Evolutionary conservation across 2,888 invertebrate genomes (phyloP).

Genomic region (Petrophora chlorosata): DNA sequence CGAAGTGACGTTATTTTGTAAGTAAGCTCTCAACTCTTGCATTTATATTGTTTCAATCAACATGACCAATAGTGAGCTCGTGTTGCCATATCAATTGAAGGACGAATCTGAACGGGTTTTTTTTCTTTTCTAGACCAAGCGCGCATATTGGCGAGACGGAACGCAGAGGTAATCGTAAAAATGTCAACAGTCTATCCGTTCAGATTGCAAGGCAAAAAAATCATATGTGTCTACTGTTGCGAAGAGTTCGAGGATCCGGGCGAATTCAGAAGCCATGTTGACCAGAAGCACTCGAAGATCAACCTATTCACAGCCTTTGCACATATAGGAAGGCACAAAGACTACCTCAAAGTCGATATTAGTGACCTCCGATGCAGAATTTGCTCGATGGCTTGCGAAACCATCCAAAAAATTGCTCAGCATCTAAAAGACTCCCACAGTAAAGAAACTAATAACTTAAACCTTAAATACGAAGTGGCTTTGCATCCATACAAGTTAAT

Average conservation of each 20-base stretch:
- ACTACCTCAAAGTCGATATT: slow-evolving; percentile 69
- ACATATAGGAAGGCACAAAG: slow-evolving; percentile 57
- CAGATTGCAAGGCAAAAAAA: slow-evolving; percentile 59
- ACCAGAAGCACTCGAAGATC: slow-evolving; percentile 54
- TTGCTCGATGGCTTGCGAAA: slow-evolving; percentile 51
- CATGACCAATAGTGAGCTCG: too few relatives aligned
- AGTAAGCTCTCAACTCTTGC: neutral
- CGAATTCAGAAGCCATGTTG: slow-evolving; percentile 60
- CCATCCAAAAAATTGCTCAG: slow-evolving; percentile 52
- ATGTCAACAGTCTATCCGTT: slow-evolving; percentile 73
- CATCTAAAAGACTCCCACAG: slow-evolving; percentile 59
- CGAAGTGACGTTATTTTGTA: too few relatives aligned
- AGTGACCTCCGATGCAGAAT: slow-evolving; percentile 61
- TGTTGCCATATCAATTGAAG: too few relatives aligned
- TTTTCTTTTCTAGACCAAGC: slow-evolving; percentile 71
- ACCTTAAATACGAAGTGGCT: slow-evolving; percentile 56
- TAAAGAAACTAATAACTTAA: slow-evolving; percentile 41
- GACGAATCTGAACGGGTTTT: slow-evolving; percentile 47
- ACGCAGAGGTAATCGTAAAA: slow-evolving; percentile 69
- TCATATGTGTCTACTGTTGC: slow-evolving; percentile 73
- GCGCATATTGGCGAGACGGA: slow-evolving; percentile 63
- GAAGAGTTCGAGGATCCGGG: slow-evolving; percentile 62
- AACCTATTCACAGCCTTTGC: slow-evolving; percentile 65
- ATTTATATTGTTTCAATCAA: too few relatives aligned
- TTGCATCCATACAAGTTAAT: slow-evolving; percentile 66